Evolutionary conservation across 2,113 vertebrate genomes (phyloP).

Genomic region (Ceyx cyanopectus): DNA sequence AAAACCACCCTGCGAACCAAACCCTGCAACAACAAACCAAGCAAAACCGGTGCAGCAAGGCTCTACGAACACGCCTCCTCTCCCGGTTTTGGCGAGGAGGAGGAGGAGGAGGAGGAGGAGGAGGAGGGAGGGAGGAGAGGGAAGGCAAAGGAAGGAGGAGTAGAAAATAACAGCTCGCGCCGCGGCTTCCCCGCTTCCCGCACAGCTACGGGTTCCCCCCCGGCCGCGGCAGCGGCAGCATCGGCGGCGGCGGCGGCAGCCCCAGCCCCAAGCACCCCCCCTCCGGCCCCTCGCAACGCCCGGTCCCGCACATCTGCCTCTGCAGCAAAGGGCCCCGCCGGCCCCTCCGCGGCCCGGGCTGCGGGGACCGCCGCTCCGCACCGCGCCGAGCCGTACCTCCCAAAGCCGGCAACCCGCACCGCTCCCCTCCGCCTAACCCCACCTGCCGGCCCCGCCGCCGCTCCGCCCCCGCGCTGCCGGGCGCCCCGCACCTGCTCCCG

Average conservation of each 20-base stretch:
- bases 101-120: background rate
- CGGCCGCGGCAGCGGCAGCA: conserved; percentile 1
- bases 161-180: conserved; percentile 41
- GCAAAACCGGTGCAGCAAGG: conserved; percentile 59
- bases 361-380: background rate
- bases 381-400: background rate
- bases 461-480: too few relatives aligned
- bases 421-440: too few relatives aligned
- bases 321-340: background rate
- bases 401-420: background rate
- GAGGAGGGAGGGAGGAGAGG: background rate
- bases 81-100: conserved; percentile 56
- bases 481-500: too few relatives aligned
- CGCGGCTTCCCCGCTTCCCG: background rate
- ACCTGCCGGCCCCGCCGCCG: too few relatives aligned
- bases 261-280: background rate
- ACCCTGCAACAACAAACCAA: conserved; percentile 50
- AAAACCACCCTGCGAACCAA: background rate
- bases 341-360: background rate
- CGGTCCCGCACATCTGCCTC: conserved; percentile 15
- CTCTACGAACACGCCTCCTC: conserved; percentile 59
- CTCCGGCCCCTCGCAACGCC: background rate
- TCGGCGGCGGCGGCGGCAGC: background rate
- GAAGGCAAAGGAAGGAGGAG: conserved; percentile 35
- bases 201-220: background rate